Base-by-base conservation (phyloP, 2,113 vertebrate species). In the Esox niger region DNA sequence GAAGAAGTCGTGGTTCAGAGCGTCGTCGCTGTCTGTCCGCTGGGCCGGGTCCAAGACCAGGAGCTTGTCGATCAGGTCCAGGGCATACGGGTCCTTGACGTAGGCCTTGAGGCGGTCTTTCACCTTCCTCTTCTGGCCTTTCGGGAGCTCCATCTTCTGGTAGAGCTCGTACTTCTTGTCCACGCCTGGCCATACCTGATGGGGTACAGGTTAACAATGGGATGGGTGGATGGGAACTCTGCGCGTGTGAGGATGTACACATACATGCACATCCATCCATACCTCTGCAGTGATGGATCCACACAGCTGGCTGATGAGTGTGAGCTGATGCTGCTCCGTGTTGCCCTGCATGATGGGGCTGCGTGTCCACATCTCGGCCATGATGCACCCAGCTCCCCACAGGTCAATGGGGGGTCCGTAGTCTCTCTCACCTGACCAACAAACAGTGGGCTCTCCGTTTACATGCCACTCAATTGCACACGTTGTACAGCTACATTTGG, bases 311-410 rank as follows among this genome's bases (percentile, higher is more conserved):
- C 97, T 99, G 89, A 99, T 99, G 66, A 99, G 96, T 0, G 94
- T 95, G 21, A 99, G 94, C 87, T 99, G 97, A 82, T 99, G 97
- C 84, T 99, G 97, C 69, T 99, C 97, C 0, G 96, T 98, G 91
- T 98, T 99, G 20, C 97, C 97, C 82, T 99, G 97, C 97, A 99
- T 99, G 88, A 99, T 99, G 35, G 97, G 97, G 87, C 96, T 98
- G 60, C 97, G 91, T 8, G 97, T 99, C 97, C 97, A 98, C 97
- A 99, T 99, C 86, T 99, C 97, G 0, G 97, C 97, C 97, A 98
- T 99, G 88, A 99, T 99, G 86, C 97, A 99, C 57, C 97, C 97
- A 0, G 84, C 97, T 0, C 97, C 97, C 97, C 97, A 99, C 21
- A 99, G 93, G 79, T 99, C 97, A 56, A 99, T 99, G 74, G 97